Conservation (phyloP, 2,797 vertebrate species). For the Octomys mimax region DNA sequence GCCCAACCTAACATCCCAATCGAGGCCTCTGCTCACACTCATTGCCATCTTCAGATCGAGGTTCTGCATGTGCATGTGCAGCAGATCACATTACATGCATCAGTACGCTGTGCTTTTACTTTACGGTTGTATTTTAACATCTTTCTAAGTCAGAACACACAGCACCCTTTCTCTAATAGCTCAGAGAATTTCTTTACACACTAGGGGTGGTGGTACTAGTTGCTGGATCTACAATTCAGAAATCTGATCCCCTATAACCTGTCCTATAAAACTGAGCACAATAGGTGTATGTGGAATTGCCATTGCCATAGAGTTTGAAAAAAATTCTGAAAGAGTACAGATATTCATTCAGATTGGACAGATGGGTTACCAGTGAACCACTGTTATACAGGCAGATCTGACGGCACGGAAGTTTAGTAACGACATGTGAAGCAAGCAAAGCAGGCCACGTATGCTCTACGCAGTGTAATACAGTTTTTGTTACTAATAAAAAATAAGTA, state of each 20-base stretch:
- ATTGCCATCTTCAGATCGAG: not conserved
- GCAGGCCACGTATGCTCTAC: not conserved
- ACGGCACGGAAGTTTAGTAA: not conserved
- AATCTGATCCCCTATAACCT: not conserved
- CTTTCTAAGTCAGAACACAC: not conserved
- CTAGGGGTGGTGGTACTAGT: not conserved
- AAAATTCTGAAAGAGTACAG: conserved; percentile 16
- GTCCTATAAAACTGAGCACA: not conserved
- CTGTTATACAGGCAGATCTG: not conserved
- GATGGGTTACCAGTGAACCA: not conserved
- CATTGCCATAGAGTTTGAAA: not conserved
- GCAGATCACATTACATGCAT: not conserved
- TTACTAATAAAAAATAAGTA: not conserved
- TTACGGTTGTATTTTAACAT: conserved; percentile 9
- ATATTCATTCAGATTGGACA: not conserved
- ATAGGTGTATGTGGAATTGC: not conserved
- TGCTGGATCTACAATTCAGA: not conserved
- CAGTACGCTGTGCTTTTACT: not conserved
- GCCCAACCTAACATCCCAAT: not conserved
- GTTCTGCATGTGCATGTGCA: not conserved
- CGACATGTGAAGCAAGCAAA: not conserved
- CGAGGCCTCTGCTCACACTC: not conserved
- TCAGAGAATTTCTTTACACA: not conserved
- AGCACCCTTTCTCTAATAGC: not conserved
- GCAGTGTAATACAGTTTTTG: not conserved